Evolutionary conservation across 2,888 invertebrate species (phyloP), one percentile per base, ranked within the genome.

Genomic region (Physocephala rufipes): DNA sequence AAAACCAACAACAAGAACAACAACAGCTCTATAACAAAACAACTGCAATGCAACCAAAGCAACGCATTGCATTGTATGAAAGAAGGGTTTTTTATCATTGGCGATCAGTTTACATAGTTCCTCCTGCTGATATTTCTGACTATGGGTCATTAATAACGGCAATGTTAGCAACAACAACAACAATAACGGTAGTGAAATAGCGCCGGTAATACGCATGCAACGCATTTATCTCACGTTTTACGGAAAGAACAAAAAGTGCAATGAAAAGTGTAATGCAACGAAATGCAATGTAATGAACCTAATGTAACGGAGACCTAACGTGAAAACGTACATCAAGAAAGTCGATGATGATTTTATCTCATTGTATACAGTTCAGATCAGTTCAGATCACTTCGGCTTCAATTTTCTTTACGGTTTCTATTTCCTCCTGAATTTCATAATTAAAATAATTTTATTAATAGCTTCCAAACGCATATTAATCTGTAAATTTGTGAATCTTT

Each of bases 291-390:
- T 13, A 53, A 58, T 58, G 58, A 21, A 58, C 16, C 21, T 19
- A n/a, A 21, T 53, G 53, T 15, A 53, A 58, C n/a, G 36, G 55
- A 65, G 65, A 65, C 51, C 59, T 77, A 76, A 70, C 77, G 75
- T 36, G 36, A 36, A 36, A 36, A 36, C 9, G 36, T 36, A 36
- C 36, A 36, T 4, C 36, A 36, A 36, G 36, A 36, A 36, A 36
- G 9, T 36, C 9, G 36, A 36, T 36, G 36, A 7, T 36, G 9
- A 36, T 36, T 7, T 36, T 4, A 36, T 36, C 36, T 7, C 36
- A 36, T 36, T n/a, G n/a, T n/a, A n/a, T n/a, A n/a, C n/a, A n/a
- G n/a, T n/a, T n/a, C n/a, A n/a, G n/a, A n/a, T n/a, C n/a, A n/a
- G n/a, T n/a, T 19, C 1, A 2, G 24, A 19, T 53, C 1, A 1